phyloP scores from a whole-genome alignment of 2,888 invertebrate species.

The Nineta flava region DNA sequence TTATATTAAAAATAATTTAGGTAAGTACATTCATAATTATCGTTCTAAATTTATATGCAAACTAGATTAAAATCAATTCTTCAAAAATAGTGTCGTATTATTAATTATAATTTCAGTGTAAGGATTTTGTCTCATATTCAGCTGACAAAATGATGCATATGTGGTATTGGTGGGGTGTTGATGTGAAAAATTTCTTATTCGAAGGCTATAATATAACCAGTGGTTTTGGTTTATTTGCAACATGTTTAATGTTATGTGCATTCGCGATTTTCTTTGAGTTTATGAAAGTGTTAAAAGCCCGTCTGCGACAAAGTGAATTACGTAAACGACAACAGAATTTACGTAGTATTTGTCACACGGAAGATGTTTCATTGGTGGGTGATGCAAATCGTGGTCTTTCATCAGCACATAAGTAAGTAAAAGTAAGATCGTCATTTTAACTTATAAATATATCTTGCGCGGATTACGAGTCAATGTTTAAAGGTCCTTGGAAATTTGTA shows the following conservation, averaged over 20 bases:
- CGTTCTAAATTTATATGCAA: too few species aligned
- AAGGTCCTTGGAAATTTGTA: too few species aligned
- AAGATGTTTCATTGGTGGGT: slow-evolving; percentile 27
- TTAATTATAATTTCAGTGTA: too few species aligned
- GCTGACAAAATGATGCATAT: slow-evolving; percentile 45
- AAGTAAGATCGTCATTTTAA: too few species aligned
- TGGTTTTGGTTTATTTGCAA: slow-evolving; percentile 35
- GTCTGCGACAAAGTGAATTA: slow-evolving; percentile 26
- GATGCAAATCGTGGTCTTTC: not conserved
- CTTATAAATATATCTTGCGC: too few species aligned
- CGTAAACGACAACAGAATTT: slow-evolving; percentile 23
- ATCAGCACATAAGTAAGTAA: too few species aligned
- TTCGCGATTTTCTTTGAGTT: slow-evolving; percentile 46
- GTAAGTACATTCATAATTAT: too few species aligned
- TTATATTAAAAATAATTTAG: too few species aligned
- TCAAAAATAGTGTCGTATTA: too few species aligned
- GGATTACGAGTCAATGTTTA: too few species aligned
- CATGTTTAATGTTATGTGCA: slow-evolving; percentile 40
- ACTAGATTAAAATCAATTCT: too few species aligned
- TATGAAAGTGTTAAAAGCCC: slow-evolving; percentile 30
- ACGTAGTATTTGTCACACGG: slow-evolving; percentile 22
- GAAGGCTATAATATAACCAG: slow-evolving; percentile 38
- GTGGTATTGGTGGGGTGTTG: slow-evolving; percentile 49
- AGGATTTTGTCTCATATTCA: too few species aligned
- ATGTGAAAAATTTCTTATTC: slow-evolving; percentile 47